A percentile compares a stretch with the other conserved stretches of the same genome.
Evolutionary conservation across 2,797 vertebrate species (phyloP).

Genomic region (Acanthornis magna): DNA sequence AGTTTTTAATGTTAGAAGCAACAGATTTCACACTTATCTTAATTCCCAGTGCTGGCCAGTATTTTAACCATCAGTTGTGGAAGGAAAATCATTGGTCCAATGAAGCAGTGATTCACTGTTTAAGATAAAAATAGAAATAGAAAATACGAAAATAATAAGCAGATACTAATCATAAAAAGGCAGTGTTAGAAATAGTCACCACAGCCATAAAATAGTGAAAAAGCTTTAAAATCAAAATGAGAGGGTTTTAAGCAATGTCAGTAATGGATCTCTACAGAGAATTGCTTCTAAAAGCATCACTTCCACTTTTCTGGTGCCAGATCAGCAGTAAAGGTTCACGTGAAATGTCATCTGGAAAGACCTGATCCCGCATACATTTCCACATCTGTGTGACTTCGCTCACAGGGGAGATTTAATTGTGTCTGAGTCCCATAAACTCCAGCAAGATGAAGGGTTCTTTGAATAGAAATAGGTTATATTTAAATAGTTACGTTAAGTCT

Average conservation of each 20-base stretch:
- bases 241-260: constrained; percentile 25
- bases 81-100: neutral
- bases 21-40: constrained; percentile 6
- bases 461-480: constrained; percentile 30
- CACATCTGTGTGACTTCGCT: constrained; percentile 19
- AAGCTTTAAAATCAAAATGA: constrained; percentile 45
- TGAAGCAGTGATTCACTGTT: neutral
- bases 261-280: constrained; percentile 39
- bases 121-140: constrained; percentile 29
- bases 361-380: constrained; percentile 44
- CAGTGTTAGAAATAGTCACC: constrained; percentile 24
- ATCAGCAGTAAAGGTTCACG: constrained; percentile 38
- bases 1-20: neutral
- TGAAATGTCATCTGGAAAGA: constrained; percentile 48
- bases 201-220: constrained; percentile 18
- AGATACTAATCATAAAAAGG: neutral
- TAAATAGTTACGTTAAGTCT: neutral
- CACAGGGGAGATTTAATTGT: constrained; percentile 33
- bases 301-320: constrained; percentile 50
- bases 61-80: neutral
- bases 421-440: constrained; percentile 16
- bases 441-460: neutral
- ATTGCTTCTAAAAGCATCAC: constrained; percentile 57
- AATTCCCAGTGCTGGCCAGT: neutral
- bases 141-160: constrained; percentile 17